phyloP scores from a whole-genome alignment of 2,797 vertebrate genomes.

The Lemur catta region DNA sequence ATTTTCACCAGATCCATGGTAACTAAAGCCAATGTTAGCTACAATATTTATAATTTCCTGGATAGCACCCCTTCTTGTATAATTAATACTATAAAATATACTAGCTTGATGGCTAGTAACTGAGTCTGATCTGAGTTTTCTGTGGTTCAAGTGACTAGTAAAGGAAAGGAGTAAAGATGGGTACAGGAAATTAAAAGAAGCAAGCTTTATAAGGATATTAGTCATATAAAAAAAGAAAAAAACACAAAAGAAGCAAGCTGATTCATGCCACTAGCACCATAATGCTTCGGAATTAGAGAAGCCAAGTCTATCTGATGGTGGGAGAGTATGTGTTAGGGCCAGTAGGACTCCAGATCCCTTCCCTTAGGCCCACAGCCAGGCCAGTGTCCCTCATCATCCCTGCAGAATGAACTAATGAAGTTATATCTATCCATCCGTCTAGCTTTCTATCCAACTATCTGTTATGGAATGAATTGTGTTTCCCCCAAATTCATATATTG shows the following conservation, averaged over 20 bases:
- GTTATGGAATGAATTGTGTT: neutral
- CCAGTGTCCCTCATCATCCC: neutral
- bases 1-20: neutral
- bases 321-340: neutral
- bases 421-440: neutral
- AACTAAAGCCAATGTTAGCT: neutral
- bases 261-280: neutral
- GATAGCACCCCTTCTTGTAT: neutral
- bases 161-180: neutral
- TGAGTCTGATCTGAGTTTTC: neutral
- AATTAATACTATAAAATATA: slow-evolving; percentile 8
- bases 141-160: neutral
- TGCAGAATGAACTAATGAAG: neutral
- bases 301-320: neutral
- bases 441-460: neutral
- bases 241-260: neutral
- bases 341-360: neutral
- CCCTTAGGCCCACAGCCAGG: neutral
- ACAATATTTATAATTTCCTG: neutral
- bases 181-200: neutral
- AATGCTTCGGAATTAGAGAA: neutral
- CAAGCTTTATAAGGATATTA: neutral
- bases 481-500: neutral
- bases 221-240: neutral
- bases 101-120: neutral